Evolutionary conservation across 2,797 vertebrate genomes (phyloP).

Genomic region (Lateolabrax maculatus): DNA sequence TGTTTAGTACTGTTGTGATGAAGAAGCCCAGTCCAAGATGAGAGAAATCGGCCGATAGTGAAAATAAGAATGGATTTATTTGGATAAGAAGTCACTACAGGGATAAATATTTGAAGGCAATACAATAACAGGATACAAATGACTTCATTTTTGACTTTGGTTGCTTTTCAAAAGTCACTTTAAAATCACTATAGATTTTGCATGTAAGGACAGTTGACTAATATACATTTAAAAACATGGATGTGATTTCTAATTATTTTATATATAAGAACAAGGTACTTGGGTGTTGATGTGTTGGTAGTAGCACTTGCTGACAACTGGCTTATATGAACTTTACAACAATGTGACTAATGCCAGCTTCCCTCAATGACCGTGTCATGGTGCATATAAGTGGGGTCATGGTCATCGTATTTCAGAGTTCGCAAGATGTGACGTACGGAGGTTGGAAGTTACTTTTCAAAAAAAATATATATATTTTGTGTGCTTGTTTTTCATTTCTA

Average conservation of each 20-base stretch:
- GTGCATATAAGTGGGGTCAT: not conserved
- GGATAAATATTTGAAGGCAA: not conserved
- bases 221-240: not conserved
- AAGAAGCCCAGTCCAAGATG: constrained; percentile 6
- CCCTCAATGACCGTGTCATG: not conserved
- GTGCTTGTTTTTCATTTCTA: not conserved
- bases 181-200: not conserved
- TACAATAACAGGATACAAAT: not conserved
- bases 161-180: not conserved
- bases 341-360: not conserved
- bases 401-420: not conserved
- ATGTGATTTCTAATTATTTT: not conserved
- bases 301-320: not conserved
- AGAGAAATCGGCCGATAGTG: not conserved
- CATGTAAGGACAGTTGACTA: not conserved
- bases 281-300: not conserved
- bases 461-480: too few species aligned
- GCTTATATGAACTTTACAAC: not conserved
- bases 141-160: not conserved
- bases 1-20: constrained; percentile 43
- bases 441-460: not conserved
- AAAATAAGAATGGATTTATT: not conserved
- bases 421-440: not conserved
- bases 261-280: too few species aligned
- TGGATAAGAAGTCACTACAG: not conserved